Conservation (phyloP, 2,113 vertebrate species). For the Elanus axillaris region DNA sequence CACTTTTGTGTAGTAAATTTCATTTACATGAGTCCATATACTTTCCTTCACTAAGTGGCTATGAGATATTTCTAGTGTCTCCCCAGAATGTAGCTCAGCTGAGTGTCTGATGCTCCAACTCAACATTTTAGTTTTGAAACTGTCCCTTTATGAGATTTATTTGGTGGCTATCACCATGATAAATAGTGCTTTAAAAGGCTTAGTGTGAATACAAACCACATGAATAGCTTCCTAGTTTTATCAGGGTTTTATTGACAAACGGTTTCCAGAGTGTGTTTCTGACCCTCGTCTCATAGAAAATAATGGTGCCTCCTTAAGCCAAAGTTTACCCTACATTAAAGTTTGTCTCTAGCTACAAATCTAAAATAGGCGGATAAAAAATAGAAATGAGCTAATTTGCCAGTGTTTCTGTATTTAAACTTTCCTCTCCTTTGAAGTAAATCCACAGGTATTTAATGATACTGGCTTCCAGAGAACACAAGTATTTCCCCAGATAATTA, state of each 20-base stretch:
- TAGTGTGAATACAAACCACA: constrained; percentile 18
- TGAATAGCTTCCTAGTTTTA: constrained; percentile 41
- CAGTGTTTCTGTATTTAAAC: constrained; percentile 21
- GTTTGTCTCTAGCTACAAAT: constrained; percentile 10
- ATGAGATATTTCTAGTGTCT: background rate
- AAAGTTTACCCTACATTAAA: background rate
- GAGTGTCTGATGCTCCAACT: background rate
- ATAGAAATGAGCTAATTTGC: constrained; percentile 17
- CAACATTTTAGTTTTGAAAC: background rate
- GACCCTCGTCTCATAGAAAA: background rate
- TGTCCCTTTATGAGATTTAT: background rate
- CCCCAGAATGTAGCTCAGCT: background rate
- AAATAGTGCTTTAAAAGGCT: background rate
- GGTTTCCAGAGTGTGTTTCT: constrained; percentile 28
- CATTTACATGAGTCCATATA: background rate
- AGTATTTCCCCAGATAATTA: constrained; percentile 33
- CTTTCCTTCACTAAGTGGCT: background rate
- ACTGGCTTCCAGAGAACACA: constrained; percentile 10
- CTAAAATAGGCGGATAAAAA: constrained; percentile 23
- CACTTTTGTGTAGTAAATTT: background rate
- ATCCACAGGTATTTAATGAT: constrained; percentile 21
- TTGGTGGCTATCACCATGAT: background rate
- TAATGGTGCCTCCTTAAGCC: background rate
- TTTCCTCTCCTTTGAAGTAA: constrained; percentile 33
- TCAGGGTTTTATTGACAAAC: constrained; percentile 10